Percentiles rank a stretch among this genome's conserved stretches.
phyloP scores from a whole-genome alignment of 2,797 vertebrate genomes.

The Anguilla obscura region DNA sequence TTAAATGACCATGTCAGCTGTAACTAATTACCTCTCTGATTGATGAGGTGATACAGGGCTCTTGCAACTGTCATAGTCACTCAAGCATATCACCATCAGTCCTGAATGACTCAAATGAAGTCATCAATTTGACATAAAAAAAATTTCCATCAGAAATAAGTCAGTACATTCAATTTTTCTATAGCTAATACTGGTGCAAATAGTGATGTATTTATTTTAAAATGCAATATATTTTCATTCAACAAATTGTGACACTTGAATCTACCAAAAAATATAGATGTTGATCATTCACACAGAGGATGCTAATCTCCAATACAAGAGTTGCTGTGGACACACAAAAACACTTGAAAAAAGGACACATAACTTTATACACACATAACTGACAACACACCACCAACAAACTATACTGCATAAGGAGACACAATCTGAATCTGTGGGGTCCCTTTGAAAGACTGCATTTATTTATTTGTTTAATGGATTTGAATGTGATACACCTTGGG shows the following conservation, averaged over 20 bases:
- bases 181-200: neutral
- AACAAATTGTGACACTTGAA: neutral
- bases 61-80: neutral
- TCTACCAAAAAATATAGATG: neutral
- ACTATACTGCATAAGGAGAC: neutral
- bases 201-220: neutral
- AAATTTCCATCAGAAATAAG: neutral
- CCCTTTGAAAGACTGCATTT: slow-evolving; percentile 49
- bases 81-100: neutral
- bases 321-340: neutral
- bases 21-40: neutral
- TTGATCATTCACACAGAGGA: neutral
- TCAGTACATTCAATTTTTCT: neutral
- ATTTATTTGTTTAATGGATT: slow-evolving; percentile 66
- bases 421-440: neutral
- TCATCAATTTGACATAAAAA: neutral
- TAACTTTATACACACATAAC: neutral
- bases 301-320: neutral
- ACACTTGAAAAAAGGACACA: neutral
- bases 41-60: neutral
- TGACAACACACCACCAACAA: neutral
- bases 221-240: neutral
- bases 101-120: neutral
- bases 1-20: neutral
- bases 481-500: slow-evolving; percentile 37